A percentile compares a stretch with the other conserved stretches of the same genome.
phyloP scores from a whole-genome alignment of 1,140 invertebrate species.

The Ganaspis sp. region DNA sequence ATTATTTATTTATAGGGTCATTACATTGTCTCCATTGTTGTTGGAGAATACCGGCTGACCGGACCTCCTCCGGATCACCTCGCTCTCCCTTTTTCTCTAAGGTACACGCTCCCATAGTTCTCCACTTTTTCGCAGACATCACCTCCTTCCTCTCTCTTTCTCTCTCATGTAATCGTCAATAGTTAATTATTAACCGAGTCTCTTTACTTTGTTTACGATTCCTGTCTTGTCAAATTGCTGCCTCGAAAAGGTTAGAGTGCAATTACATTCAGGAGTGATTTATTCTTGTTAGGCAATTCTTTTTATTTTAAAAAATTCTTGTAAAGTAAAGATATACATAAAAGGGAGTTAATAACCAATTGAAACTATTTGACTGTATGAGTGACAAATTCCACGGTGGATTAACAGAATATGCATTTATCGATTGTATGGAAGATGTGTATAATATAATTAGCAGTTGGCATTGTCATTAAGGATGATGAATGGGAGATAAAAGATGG shows the following conservation, averaged over 20 bases:
- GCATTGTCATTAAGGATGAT: slow-evolving; percentile 15
- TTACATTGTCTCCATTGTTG: slow-evolving; percentile 30
- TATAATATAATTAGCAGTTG: not conserved
- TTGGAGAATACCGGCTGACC: slow-evolving; percentile 5
- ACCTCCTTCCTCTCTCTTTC: not conserved
- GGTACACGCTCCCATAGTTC: slow-evolving; percentile 7
- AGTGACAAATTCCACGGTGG: too few species aligned
- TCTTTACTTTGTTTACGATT: slow-evolving; percentile 4
- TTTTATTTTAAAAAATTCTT: too few species aligned
- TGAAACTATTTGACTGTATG: too few species aligned
- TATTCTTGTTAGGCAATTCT: not conserved
- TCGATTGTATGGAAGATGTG: not conserved
- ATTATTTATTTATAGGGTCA: slow-evolving; percentile 31
- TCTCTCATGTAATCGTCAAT: not conserved
- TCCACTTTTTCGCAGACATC: not conserved
- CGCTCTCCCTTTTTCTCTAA: slow-evolving; percentile 5
- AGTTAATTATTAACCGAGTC: slow-evolving; percentile 17
- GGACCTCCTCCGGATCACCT: slow-evolving; percentile 8
- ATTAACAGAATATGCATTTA: not conserved
- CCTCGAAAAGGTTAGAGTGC: not conserved
- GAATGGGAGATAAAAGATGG: not conserved
- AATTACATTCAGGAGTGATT: not conserved
- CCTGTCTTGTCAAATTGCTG: slow-evolving; percentile 20
- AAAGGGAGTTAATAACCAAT: too few species aligned
- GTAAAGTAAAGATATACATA: too few species aligned